Evolutionary conservation across 2,113 vertebrate genomes (phyloP), one percentile per base, ranked within the genome.

Genomic region (Pollimyrus isidori): DNA sequence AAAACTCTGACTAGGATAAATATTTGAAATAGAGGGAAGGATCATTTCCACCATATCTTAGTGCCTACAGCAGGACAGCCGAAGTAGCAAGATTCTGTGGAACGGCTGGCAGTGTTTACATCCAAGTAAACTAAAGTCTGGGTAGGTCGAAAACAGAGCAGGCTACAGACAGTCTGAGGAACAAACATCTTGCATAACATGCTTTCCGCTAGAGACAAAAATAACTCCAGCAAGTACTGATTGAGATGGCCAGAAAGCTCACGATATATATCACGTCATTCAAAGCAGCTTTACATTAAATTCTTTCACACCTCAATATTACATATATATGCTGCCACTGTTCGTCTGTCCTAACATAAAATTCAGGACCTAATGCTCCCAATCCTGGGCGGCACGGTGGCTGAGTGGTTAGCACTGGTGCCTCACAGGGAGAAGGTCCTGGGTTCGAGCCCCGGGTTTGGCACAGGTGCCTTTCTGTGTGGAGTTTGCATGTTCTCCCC

Each of bases 181-280:
- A 87, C 52, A 76, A 52, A 88, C 35, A 85, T 91, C 91, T 94
- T 94, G 93, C 89, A 90, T 92, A 94, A 95, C 89, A 88, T 46
- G 73, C 53, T 45, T 80, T 88, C 56, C 58, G 3, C 50, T 56
- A 42, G 86, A 91, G 89, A 90, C 91, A 89, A 90, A 93, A 92
- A 94, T 91, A 93, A 91, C 35, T 62, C 58, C 65, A 39, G 62
- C 19, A 21, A 87, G 42, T 49, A 49, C 52, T 23, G 50, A 80
- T 30, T 26, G 52, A 35, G 73, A 23, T n/a, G 21, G 30, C 85
- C 50, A 82, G n/a, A 39, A 35, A 80, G 5, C 46, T 80, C 46
- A 58, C 21, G 80, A 76, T 80, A 19, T 11, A 50, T 10, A 19
- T 46, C 42, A 73, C 39, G 17, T 46, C n/a, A 26, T 35, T 35